phyloP scores from a whole-genome alignment of 2,797 vertebrate species.

The Falco peregrinus region DNA sequence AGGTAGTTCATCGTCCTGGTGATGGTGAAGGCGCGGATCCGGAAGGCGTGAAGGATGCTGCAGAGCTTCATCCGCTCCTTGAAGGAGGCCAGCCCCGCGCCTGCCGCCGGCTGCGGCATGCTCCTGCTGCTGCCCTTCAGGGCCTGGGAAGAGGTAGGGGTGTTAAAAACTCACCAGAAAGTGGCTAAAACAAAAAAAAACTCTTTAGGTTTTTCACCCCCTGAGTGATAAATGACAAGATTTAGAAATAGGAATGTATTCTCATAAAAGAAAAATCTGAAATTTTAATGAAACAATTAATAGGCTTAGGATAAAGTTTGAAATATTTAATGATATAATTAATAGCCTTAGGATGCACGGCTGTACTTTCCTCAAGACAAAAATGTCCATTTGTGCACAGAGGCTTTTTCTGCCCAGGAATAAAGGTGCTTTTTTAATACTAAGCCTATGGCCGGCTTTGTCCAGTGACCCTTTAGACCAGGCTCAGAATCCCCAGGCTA shows the following conservation, averaged over 20 bases:
- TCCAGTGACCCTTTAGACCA: not conserved
- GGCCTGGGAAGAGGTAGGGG: conserved; percentile 15
- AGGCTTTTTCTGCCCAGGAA: not conserved
- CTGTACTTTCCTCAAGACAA: not conserved
- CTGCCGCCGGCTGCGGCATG: accelerated
- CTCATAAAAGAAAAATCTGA: not conserved
- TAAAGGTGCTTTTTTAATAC: not conserved
- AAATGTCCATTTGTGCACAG: not conserved
- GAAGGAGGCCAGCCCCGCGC: not conserved
- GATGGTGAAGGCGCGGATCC: conserved; percentile 83
- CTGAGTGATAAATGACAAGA: accelerated
- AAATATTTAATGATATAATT: not conserved
- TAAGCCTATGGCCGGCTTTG: not conserved
- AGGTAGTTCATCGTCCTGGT: conserved; percentile 82
- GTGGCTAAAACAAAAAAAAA: not conserved
- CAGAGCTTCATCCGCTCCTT: conserved; percentile 77
- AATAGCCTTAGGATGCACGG: not conserved
- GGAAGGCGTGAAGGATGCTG: conserved; percentile 80
- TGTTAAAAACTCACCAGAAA: not conserved
- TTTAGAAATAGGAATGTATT: not conserved
- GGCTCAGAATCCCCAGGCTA: not conserved
- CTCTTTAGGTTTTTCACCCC: not conserved
- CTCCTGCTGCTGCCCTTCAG: not conserved
- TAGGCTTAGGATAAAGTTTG: too few species aligned
- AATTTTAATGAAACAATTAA: not conserved